These are phyloP conservation scores for Taurulus bubalis DNA, from an alignment of 2,113 vertebrate species.

Conservation along the genomic window DNA sequence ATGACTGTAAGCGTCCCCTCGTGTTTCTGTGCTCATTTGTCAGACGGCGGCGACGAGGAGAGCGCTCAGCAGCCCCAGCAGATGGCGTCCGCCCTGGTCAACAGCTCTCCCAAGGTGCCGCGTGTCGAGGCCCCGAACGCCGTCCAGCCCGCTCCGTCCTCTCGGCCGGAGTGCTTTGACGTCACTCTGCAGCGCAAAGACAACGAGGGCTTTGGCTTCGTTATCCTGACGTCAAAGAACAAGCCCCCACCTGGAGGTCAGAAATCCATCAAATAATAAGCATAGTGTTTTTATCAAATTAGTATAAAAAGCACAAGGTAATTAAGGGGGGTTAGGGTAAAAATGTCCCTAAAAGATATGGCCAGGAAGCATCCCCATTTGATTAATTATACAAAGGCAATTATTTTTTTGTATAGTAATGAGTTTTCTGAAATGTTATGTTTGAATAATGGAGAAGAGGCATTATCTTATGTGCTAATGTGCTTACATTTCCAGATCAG, in stretches of 20 bases:
- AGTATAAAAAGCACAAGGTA: background rate
- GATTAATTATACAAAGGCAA: no score
- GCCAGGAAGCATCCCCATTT: no score
- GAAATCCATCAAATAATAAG: slow-evolving; percentile 25
- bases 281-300: no score
- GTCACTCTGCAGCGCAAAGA: slow-evolving; percentile 92
- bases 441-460: background rate
- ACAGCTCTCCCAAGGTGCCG: slow-evolving; percentile 84
- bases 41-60: slow-evolving; percentile 75
- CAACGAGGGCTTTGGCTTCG: slow-evolving; percentile 96
- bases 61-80: slow-evolving; percentile 53
- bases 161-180: slow-evolving; percentile 86
- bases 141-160: slow-evolving; percentile 36
- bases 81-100: slow-evolving; percentile 68
- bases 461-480: background rate
- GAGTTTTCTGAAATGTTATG: background rate
- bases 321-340: background rate
- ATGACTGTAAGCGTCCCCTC: background rate
- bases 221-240: slow-evolving; percentile 98
- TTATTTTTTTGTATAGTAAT: no score
- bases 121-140: slow-evolving; percentile 68
- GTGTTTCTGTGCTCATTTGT: slow-evolving; percentile 7
- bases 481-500: background rate
- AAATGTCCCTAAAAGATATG: background rate
- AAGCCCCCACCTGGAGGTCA: slow-evolving; percentile 96